These are phyloP conservation scores for Trypoxylon attenuatum DNA, from an alignment of 2,888 invertebrate species.

Conservation along the genomic window DNA sequence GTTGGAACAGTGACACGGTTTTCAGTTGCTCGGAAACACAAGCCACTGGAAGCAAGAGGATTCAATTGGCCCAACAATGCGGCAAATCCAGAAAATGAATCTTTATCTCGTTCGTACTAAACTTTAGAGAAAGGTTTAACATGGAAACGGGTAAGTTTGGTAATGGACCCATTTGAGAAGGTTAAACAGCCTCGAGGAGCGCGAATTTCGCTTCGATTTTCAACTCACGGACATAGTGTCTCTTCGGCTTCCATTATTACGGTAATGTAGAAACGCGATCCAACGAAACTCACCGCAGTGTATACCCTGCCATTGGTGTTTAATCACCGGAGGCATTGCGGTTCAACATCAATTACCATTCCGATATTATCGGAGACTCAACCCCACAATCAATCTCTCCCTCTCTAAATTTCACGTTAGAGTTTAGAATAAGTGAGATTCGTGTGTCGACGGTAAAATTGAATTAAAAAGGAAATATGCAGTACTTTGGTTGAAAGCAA, in stretches of 20 bases:
- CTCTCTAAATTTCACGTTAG: no score
- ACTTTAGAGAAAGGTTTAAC: neutral
- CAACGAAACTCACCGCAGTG: constrained; percentile 26
- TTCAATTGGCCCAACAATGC: no score
- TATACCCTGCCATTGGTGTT: constrained; percentile 27
- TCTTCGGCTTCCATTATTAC: constrained; percentile 47
- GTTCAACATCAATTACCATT: constrained; percentile 37
- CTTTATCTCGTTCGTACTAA: no score
- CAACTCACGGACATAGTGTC: constrained; percentile 21
- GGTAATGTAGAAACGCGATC: constrained; percentile 33
- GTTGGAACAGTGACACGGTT: no score
- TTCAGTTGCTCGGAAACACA: constrained; percentile 5
- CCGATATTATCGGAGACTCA: constrained; percentile 24
- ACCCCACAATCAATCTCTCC: no score
- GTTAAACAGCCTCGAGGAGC: constrained; percentile 25
- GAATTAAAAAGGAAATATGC: no score
- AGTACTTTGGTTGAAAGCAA: no score
- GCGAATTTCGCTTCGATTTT: constrained; percentile 29
- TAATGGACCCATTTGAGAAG: constrained; percentile 22
- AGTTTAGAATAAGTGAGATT: no score
- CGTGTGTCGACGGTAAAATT: no score
- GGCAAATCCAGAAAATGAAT: no score
- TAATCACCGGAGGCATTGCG: constrained; percentile 31
- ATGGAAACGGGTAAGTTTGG: neutral
- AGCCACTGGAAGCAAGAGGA: no score